Base-by-base conservation (phyloP, 2,113 vertebrate species). In the Stegastes partitus region DNA sequence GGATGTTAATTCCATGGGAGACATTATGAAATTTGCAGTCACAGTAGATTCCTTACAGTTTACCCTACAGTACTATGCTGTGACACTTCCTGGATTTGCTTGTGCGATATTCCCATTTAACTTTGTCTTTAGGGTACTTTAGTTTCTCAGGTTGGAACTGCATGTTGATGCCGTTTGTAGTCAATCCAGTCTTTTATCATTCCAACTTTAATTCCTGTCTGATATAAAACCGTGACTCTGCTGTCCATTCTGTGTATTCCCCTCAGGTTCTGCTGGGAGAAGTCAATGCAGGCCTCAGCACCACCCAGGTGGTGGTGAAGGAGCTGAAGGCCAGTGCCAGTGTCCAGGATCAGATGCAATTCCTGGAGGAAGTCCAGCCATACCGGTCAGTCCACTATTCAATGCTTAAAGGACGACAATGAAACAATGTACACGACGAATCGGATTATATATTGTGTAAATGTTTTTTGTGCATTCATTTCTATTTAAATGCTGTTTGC, bases 301-400 rank as follows among this genome's bases (percentile, higher is more conserved):
- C 95, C 89, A 95, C 95, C 7, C 96, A 97, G 91, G 98, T 98
- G 87, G 96, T 99, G 86, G 98, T 99, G 55, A 99, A 98, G 91
- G 98, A 99, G 88, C 95, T 99, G 75, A 97, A 97, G 90, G 95
- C 94, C 37, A 98, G 97, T 1, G 95, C 97, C 91, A 97, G 97
- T 0, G 96, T 98, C 74, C 97, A 97, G 90, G 97, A 98, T 78
- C 98, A 99, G 95, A 96, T 96, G 93, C 96, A 96, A 65, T 99
- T 99, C 91, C 88, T 99, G 90, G 97, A 99, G 83, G 98, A 99
- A 89, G 95, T 93, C 0, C 96, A 97, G 86, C 97, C 97, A 22
- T 97, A 98, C 93, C 95, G 97, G 97, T 99, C 80, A 82, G 83
- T 58, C 59, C 42, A 11, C 11, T 15, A 9, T 22, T 23, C 19